Conservation (phyloP, 2,888 invertebrate genomes). For the Chydorus sphaericus region DNA sequence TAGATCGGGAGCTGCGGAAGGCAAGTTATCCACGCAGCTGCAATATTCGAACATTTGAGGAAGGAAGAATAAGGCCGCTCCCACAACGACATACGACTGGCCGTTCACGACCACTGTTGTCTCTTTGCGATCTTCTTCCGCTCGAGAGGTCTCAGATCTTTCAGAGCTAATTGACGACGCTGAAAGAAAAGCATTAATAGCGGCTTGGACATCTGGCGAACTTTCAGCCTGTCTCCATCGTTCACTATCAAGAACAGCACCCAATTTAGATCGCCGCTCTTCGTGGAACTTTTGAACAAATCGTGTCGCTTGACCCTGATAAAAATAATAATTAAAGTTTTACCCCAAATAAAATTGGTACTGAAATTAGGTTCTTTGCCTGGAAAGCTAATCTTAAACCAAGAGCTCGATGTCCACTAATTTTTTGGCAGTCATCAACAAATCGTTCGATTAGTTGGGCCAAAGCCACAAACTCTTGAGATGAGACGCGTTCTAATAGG, state of each 20-base stretch:
- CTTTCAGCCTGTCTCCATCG: slow-evolving; percentile 89
- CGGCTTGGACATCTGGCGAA: slow-evolving; percentile 68
- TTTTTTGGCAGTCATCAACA: slow-evolving; percentile 53
- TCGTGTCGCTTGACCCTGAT: slow-evolving; percentile 78
- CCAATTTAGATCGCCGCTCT: slow-evolving; percentile 71
- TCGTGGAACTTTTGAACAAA: slow-evolving; percentile 83
- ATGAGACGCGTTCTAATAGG: slow-evolving; percentile 47
- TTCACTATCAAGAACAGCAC: slow-evolving; percentile 71
- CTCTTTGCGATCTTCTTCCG: background rate
- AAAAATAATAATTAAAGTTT: slow-evolving; percentile 24
- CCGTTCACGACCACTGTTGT: slow-evolving; percentile 25
- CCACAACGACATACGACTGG: slow-evolving; percentile 31
- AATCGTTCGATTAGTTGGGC: slow-evolving; percentile 64
- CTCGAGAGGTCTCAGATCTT: background rate
- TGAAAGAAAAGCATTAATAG: background rate
- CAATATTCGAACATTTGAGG: slow-evolving; percentile 86
- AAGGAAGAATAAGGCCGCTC: slow-evolving; percentile 38
- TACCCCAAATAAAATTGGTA: background rate
- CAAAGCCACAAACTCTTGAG: slow-evolving; percentile 59
- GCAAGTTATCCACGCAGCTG: slow-evolving; percentile 54
- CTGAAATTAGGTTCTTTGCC: slow-evolving; percentile 22
- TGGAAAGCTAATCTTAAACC: slow-evolving; percentile 68
- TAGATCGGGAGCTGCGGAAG: slow-evolving; percentile 62
- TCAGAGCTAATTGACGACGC: background rate
- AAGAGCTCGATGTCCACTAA: slow-evolving; percentile 59